Evolutionary conservation across 2,888 invertebrate genomes (phyloP).

Genomic region (Rhynchonema sp.): DNA sequence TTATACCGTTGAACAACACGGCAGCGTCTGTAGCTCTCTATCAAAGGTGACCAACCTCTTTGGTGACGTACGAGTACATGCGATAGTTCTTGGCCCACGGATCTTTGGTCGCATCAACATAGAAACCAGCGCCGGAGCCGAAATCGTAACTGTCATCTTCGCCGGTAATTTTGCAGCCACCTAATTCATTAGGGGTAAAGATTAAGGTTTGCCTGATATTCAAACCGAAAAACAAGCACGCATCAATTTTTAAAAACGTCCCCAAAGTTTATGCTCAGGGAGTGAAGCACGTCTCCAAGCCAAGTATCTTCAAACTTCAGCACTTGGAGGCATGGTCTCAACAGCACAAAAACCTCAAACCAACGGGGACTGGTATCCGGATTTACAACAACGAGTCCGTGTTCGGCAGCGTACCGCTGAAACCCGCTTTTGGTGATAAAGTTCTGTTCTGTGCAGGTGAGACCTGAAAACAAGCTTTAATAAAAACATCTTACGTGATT

Average conservation of each 20-base stretch:
- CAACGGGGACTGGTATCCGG: slow-evolving; percentile 79
- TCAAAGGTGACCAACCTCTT: slow-evolving; percentile 12
- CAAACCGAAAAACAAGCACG: not conserved
- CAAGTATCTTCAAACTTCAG: no score
- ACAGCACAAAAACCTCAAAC: no score
- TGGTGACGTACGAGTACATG: slow-evolving; percentile 82
- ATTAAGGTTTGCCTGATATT: not conserved
- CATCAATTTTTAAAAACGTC: no score
- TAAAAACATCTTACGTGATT: not conserved
- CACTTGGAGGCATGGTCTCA: no score
- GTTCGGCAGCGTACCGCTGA: slow-evolving; percentile 66
- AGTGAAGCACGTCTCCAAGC: no score
- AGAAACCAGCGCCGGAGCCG: slow-evolving; percentile 85
- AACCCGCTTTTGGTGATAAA: slow-evolving; percentile 87
- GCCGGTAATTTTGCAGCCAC: slow-evolving; percentile 66
- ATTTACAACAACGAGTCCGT: slow-evolving; percentile 65
- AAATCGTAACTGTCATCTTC: slow-evolving; percentile 84
- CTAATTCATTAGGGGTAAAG: slow-evolving; percentile 20
- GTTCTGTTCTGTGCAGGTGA: slow-evolving; percentile 83
- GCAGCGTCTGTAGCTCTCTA: not conserved
- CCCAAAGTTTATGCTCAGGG: no score
- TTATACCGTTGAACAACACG: no score
- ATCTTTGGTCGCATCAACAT: slow-evolving; percentile 69
- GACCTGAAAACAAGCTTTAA: slow-evolving; percentile 34
- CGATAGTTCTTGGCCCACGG: slow-evolving; percentile 79